Percentiles rank a stretch among this genome's conserved stretches.
These are phyloP conservation scores for Glyptemys insculpta DNA, from an alignment of 2,797 vertebrate species.

Conservation along the genomic window DNA sequence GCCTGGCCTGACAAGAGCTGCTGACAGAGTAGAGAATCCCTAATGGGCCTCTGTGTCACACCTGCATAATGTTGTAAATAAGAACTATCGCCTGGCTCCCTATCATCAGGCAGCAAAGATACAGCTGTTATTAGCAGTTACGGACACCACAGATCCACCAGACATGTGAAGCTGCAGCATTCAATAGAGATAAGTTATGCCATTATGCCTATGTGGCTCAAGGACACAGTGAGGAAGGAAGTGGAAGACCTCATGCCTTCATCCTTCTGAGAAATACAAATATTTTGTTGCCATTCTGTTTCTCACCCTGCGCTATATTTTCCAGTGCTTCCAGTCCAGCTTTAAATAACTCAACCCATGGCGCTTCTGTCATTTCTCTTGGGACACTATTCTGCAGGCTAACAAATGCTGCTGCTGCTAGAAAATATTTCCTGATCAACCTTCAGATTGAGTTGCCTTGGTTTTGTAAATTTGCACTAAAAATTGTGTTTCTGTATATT, in stretches of 20 bases:
- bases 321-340: background rate
- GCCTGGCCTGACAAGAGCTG: background rate
- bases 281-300: background rate
- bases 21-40: background rate
- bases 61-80: background rate
- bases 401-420: background rate
- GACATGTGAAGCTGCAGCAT: background rate
- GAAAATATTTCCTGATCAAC: background rate
- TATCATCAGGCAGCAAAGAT: background rate
- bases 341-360: accelerated
- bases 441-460: background rate
- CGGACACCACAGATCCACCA: background rate
- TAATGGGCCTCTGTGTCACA: background rate
- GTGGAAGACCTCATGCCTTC: background rate
- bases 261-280: background rate
- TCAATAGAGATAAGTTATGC: background rate
- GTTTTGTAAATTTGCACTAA: conserved; percentile 14
- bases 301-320: background rate
- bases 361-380: background rate
- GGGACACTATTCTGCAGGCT: background rate
- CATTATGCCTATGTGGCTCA: background rate
- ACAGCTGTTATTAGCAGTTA: background rate
- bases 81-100: background rate
- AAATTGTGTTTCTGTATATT: conserved; percentile 43
- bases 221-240: background rate